These are phyloP conservation scores for Caenorhabditis sp. DNA, from an alignment of 2,888 invertebrate genomes.

Conservation along the genomic window DNA sequence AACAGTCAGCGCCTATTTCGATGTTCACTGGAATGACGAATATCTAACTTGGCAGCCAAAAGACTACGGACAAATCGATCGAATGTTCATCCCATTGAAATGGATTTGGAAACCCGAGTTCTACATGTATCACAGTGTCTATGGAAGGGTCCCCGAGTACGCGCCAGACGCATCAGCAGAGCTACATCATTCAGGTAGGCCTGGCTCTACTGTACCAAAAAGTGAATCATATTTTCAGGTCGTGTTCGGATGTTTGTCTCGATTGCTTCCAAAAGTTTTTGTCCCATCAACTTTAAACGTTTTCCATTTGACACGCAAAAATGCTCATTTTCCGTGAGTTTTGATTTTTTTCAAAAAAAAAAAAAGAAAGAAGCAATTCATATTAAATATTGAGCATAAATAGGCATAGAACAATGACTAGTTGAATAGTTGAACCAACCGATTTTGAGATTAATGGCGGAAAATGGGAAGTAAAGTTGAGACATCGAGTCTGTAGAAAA, in stretches of 20 bases:
- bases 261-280: slow-evolving; percentile 67
- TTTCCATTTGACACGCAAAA: slow-evolving; percentile 69
- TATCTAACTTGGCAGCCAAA: slow-evolving; percentile 62
- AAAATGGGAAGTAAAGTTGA: slow-evolving; percentile 56
- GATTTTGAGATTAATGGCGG: slow-evolving; percentile 15
- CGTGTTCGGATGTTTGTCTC: slow-evolving; percentile 68
- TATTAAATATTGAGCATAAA: slow-evolving; percentile 11
- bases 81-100: slow-evolving; percentile 65
- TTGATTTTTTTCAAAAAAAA: slow-evolving; percentile 7
- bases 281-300: slow-evolving; percentile 70
- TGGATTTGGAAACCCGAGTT: slow-evolving; percentile 70
- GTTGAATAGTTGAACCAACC: not conserved
- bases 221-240: too few relatives aligned
- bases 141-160: slow-evolving; percentile 67
- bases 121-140: slow-evolving; percentile 69
- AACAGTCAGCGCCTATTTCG: slow-evolving; percentile 69
- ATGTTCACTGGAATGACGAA: slow-evolving; percentile 66
- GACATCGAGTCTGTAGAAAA: slow-evolving; percentile 37
- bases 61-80: slow-evolving; percentile 54
- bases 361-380: slow-evolving; percentile 1
- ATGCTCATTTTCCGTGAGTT: slow-evolving; percentile 67
- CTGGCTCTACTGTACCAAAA: too few relatives aligned
- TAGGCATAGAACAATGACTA: slow-evolving; percentile 3
- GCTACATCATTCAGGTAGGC: slow-evolving; percentile 48
- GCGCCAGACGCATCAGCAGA: slow-evolving; percentile 64